Conservation (phyloP, 2,888 invertebrate genomes). For the Eupithecia insigniata region DNA sequence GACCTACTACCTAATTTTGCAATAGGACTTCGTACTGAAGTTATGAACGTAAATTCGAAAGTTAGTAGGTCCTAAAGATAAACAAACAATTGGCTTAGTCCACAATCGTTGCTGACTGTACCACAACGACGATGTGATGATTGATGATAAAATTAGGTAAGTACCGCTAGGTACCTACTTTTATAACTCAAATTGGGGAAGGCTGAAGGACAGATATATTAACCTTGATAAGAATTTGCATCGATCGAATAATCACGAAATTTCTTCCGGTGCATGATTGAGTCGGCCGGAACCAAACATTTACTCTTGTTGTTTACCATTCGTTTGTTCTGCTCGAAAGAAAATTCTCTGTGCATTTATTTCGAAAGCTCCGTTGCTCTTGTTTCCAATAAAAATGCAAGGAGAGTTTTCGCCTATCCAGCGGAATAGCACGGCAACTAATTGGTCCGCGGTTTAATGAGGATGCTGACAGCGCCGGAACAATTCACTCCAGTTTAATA, state of each 20-base stretch:
- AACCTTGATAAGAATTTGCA: slow-evolving; percentile 17
- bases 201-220: slow-evolving; percentile 12
- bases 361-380: slow-evolving; percentile 30
- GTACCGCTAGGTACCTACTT: background rate
- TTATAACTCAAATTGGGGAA: slow-evolving; percentile 15
- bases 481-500: slow-evolving; percentile 66
- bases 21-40: background rate
- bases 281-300: slow-evolving; percentile 8
- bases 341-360: slow-evolving; percentile 15
- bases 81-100: background rate
- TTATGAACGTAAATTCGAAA: background rate
- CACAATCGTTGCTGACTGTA: background rate
- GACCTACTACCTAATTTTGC: background rate
- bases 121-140: background rate
- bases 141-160: background rate
- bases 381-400: slow-evolving; percentile 38
- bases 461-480: slow-evolving; percentile 81
- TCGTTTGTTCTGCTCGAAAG: slow-evolving; percentile 13
- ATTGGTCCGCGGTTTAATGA: slow-evolving; percentile 79
- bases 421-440: slow-evolving; percentile 69
- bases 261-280: slow-evolving; percentile 16
- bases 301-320: slow-evolving; percentile 12
- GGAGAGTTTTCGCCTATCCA: slow-evolving; percentile 65
- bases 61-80: background rate
- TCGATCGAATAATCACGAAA: slow-evolving; percentile 16